phyloP scores from a whole-genome alignment of 2,113 vertebrate species.

The human (Homo sapiens) region GRCh38 chr4:147310501-147311000 shows the following conservation, averaged over 20 bases:
- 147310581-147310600: neutral
- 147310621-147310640: neutral
- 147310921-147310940: neutral
- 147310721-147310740: neutral
- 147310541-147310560: conserved; percentile 7
- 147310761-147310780: neutral
- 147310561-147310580: neutral
- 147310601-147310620: neutral
- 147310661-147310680: neutral
- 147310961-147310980: neutral
- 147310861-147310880: too few relatives aligned
- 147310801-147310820: neutral
- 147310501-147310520: neutral
- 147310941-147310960: neutral
- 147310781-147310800: neutral
- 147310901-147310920: neutral
- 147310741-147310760: neutral
- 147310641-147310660: neutral
- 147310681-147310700: neutral
- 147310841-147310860: neutral
- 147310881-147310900: neutral
- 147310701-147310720: neutral
- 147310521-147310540: neutral
- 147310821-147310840: neutral
- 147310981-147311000: neutral